Evolutionary conservation across 2,113 vertebrate genomes (phyloP).

Genomic region (Cephalopholis sonnerati): DNA sequence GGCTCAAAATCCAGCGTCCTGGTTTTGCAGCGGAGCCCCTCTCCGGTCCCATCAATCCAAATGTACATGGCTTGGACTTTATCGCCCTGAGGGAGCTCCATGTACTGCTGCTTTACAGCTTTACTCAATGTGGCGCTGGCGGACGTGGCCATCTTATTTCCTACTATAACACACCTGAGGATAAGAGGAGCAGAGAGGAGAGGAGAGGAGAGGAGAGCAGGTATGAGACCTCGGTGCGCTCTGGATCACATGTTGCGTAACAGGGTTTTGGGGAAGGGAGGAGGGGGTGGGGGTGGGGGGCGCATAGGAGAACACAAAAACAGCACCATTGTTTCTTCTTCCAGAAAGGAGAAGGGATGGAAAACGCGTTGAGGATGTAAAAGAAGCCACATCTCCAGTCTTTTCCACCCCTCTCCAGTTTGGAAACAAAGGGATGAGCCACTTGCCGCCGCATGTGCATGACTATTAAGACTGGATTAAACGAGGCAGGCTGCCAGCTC

Average conservation of each 20-base stretch:
- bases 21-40: conserved; percentile 95
- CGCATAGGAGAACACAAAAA: background rate
- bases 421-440: conserved; percentile 1
- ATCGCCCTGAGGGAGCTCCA: conserved; percentile 94
- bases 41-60: conserved; percentile 96
- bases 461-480: background rate
- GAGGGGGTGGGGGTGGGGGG: background rate
- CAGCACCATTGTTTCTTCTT: conserved; percentile 62
- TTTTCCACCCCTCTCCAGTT: background rate
- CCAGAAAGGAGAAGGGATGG: conserved; percentile 41
- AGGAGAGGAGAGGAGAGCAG: conserved; percentile 14
- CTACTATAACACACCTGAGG: conserved; percentile 79
- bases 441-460: background rate
- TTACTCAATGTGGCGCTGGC: conserved; percentile 93
- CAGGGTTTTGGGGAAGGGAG: background rate
- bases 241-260: conserved; percentile 64
- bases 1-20: conserved; percentile 94
- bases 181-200: conserved; percentile 1
- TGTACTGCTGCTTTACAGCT: conserved; percentile 93
- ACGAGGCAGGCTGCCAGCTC: background rate
- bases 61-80: conserved; percentile 97
- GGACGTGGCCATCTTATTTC: conserved; percentile 90
- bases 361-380: conserved; percentile 42
- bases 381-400: conserved; percentile 33
- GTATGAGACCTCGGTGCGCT: conserved; percentile 15